Percentiles rank a stretch among this genome's conserved stretches.
These are phyloP conservation scores for Pseudoatta argentina DNA, from an alignment of 1,140 invertebrate species.

Conservation along the genomic window DNA sequence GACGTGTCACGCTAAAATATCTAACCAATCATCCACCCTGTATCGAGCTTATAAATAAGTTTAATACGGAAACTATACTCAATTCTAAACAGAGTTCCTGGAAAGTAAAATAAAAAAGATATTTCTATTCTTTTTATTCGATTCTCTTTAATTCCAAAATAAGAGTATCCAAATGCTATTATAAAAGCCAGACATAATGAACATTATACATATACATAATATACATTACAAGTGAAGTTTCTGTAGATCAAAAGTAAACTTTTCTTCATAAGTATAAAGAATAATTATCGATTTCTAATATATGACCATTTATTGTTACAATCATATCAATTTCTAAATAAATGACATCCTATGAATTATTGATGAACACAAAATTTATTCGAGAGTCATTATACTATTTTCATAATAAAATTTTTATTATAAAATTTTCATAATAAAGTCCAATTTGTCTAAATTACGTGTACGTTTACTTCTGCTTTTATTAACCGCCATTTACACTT, in stretches of 20 bases:
- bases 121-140: neutral
- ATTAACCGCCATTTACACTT: neutral
- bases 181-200: neutral
- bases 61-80: neutral
- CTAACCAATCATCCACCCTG: neutral
- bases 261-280: neutral
- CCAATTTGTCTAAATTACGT: neutral
- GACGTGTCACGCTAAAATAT: conserved; percentile 17
- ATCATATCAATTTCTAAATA: conserved; percentile 5
- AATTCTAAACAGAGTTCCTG: neutral
- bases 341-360: neutral
- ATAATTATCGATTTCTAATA: neutral
- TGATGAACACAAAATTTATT: neutral
- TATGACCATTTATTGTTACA: neutral
- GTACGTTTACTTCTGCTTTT: neutral
- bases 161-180: neutral
- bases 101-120: conserved; percentile 9
- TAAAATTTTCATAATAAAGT: conserved; percentile 1
- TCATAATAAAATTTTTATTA: neutral
- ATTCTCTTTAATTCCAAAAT: neutral
- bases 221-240: neutral
- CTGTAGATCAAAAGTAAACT: neutral
- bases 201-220: too few relatives aligned
- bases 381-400: neutral
- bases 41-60: neutral